Evolutionary conservation across 2,797 vertebrate species (phyloP), one percentile per base, ranked within the genome.

Genomic region (Garrulus glandarius): DNA sequence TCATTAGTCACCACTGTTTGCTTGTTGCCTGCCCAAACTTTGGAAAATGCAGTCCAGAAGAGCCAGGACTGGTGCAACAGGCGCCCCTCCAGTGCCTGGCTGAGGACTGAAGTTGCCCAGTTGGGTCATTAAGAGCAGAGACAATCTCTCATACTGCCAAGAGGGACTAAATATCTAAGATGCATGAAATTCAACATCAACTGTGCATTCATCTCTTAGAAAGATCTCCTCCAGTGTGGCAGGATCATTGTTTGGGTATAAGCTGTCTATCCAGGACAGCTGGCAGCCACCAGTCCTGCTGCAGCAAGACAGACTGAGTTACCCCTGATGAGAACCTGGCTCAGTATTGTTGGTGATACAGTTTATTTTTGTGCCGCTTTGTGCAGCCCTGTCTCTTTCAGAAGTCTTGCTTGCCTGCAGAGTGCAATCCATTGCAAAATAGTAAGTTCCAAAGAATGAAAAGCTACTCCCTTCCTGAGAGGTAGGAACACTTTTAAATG

Each of bases 401-500:
- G 91, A 96, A 94, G 63, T 77, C 74, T 72, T 3, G 14, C 70
- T 76, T 92, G 91, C 91, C 96, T 93, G 93, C 92, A 74, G 96
- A 95, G 93, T 93, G 92, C 88, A 61, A 87, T 84, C 94, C 56
- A 57, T 70, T 3, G 29, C 93, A 82, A 94, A 95, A 95, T 82
- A 95, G 83, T 95, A 70, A 92, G 87, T 95, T 95, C 85, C 74
- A 72, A 88, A 94, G 85, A 95, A 94, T 82, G 92, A 95, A 95
- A 96, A 94, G 87, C 80, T 90, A 84, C 92, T 94, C 95, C 94
- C 80, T 97, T 95, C 93, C 94, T 89, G 85, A 26, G 1, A 91
- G 80, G 85, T 76, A 96, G 71, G 89, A 97, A 91, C 92, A 86
- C 87, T 94, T 95, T 96, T 63, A 90, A 96, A 91, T 92, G 93